Base-by-base conservation (phyloP, 2,797 vertebrate species). In the Pipistrellus kuhlii region DNA sequence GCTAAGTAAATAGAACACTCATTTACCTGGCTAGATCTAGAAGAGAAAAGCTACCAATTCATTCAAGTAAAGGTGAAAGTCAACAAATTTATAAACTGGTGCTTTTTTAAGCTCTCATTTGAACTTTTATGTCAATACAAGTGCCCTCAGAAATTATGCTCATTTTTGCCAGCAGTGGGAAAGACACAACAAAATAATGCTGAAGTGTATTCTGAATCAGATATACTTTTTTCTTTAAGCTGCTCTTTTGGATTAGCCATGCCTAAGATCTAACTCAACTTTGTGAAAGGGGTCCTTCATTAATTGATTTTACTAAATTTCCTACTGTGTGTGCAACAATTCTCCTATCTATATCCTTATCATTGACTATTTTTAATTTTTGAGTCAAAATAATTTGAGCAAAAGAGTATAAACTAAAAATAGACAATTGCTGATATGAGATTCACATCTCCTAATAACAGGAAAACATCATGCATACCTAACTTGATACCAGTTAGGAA, bases 261-360 rank as follows among this genome's bases (percentile, higher is more conserved):
- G 5, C n/a, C 57, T 41, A 27, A 15, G 11, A 23, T 85, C 64
- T 32, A 75, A 66, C 53, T 93, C 13, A 90, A 21, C 6, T 85
- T 51, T 73, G 7, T 85, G 38, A 75, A 82, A 73, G 17, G 2
- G 0, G 9, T 64, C 30, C 51, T 64, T 64, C 66, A 57, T 77
- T 73, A 87, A 44, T 32, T 83, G 38, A 82, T 73, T 78, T 89
- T 88, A 80, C 85, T 91, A 64, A 44, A 76, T 75, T 86, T 83
- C 27, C 66, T 82, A 55, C 41, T 80, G 0, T 46, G 32, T 85
- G 0, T 80, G 53, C 83, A 80, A 84, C 27, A 78, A 14, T 55
- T 91, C 38, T 53, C 25, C 57, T 62, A 68, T 59, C 35, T 85
- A 4, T 55, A 32, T 80, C 44, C 20, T 85, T 83, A 7, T 44